phyloP scores from a whole-genome alignment of 2,113 vertebrate species.

The Scartelaos histophorus region DNA sequence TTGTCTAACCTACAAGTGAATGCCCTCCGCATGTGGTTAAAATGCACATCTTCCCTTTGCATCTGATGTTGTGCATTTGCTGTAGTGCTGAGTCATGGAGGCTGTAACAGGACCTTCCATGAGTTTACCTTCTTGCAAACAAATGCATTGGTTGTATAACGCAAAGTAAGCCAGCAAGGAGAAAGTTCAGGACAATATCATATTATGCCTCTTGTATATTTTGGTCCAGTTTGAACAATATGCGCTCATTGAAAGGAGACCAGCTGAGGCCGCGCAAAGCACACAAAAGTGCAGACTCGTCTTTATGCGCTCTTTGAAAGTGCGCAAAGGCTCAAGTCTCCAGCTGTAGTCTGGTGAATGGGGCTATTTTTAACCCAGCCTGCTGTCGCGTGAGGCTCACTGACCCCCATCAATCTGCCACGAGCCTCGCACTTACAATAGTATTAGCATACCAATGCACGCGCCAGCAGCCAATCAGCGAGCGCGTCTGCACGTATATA shows the following conservation, averaged over 20 bases:
- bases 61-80: no score
- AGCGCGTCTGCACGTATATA: conserved; percentile 69
- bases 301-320: background rate
- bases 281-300: background rate
- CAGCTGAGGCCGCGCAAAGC: background rate
- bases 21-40: no score
- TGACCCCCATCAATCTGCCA: conserved; percentile 79
- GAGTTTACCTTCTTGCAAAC: no score
- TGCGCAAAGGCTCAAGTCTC: background rate
- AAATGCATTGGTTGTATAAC: no score
- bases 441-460: conserved; percentile 80
- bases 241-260: background rate
- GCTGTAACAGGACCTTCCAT: no score
- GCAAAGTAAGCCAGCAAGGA: no score
- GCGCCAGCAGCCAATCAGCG: conserved; percentile 70
- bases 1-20: no score
- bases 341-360: conserved; percentile 21
- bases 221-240: background rate
- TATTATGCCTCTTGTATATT: background rate
- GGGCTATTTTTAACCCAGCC: conserved; percentile 50
- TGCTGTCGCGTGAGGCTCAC: conserved; percentile 25
- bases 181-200: no score
- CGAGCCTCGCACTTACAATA: conserved; percentile 75
- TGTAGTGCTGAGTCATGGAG: no score
- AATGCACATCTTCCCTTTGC: no score